Conservation (phyloP, 2,797 vertebrate genomes). For the Echeneis naucrates region DNA sequence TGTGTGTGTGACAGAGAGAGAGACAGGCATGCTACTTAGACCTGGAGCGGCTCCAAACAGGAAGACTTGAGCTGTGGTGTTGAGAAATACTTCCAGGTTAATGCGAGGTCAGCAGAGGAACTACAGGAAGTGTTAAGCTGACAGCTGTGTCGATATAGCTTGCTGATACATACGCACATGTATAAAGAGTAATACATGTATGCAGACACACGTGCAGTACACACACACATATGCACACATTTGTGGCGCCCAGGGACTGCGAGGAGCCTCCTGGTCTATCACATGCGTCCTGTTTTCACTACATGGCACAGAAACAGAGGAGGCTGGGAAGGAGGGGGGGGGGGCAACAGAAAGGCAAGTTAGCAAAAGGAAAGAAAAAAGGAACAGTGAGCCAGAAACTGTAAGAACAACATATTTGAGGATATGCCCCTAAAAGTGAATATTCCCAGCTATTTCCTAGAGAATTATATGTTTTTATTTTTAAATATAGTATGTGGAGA, state of each 20-base stretch:
- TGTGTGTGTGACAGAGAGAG: neutral
- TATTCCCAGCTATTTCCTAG: neutral
- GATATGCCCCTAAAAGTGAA: neutral
- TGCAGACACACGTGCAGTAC: neutral
- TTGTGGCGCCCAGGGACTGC: conserved; percentile 53
- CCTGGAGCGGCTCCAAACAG: conserved; percentile 65
- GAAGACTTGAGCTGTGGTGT: conserved; percentile 63
- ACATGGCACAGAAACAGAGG: conserved; percentile 66
- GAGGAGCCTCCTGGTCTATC: conserved; percentile 72
- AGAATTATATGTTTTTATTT: conserved; percentile 4
- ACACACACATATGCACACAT: conserved; percentile 33
- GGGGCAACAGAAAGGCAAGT: conserved; percentile 27
- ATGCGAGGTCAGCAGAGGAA: conserved; percentile 46
- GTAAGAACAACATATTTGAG: neutral
- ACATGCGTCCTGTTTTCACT: conserved; percentile 73
- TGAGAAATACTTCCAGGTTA: conserved; percentile 80
- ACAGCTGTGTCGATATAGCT: conserved; percentile 71
- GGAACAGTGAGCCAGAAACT: conserved; percentile 30
- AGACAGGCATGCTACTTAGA: conserved; percentile 47
- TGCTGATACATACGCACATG: conserved; percentile 39
- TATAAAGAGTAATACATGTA: neutral
- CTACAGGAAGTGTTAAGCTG: conserved; percentile 65
- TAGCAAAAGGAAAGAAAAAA: conserved; percentile 36
- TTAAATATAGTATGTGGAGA: neutral
- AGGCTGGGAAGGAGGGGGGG: neutral